Evolutionary conservation across 1,140 invertebrate genomes (phyloP), one percentile per base, ranked within the genome.

Genomic region (Drosophila equinoxialis): DNA sequence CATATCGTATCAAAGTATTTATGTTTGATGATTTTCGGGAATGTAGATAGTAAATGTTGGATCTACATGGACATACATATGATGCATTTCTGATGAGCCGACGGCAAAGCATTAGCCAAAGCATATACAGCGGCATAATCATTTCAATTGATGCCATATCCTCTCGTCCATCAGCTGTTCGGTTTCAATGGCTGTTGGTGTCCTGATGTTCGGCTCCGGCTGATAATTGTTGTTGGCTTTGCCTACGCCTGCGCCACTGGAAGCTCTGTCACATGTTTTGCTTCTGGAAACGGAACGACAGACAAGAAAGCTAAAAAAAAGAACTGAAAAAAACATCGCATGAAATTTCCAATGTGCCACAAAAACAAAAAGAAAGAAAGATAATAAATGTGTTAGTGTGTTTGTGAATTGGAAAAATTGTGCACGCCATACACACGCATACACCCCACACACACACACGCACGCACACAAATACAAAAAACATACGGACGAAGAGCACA

Each of bases 311-410:
- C 5, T 30, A 30, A 30, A 6, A 30, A 30, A 3, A 30, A 30
- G 1, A 30, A 30, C 26, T 3, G 23, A 35, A 64, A 71, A 13
- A 65, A 71, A 76, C 70, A 73, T 77, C 66, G 74, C 64, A 70
- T 74, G 74, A 64, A 58, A 51, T 59, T 87, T 87, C 83, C 83
- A 87, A 86, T 87, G 83, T 87, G 84, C 83, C 80, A 86, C 74
- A 86, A 81, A 82, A 79, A 68, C 63, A 68, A 62, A 63, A 60
- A 57, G 39, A 30, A 35, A 76, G 45, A 61, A 55, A 37, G 42
- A 13, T 33, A 63, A 59, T 69, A 59, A 33, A 51, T 78, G 76
- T 78, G 76, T 72, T 78, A 78, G 76, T 78, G 74, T 79, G 76
- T 65, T 78, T 65, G 61, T 69, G 57, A 45, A 61, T 59, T 68